Evolutionary conservation across 2,113 vertebrate genomes (phyloP), one percentile per base, ranked within the genome.

Genomic region (Hirundichthys speculiger): DNA sequence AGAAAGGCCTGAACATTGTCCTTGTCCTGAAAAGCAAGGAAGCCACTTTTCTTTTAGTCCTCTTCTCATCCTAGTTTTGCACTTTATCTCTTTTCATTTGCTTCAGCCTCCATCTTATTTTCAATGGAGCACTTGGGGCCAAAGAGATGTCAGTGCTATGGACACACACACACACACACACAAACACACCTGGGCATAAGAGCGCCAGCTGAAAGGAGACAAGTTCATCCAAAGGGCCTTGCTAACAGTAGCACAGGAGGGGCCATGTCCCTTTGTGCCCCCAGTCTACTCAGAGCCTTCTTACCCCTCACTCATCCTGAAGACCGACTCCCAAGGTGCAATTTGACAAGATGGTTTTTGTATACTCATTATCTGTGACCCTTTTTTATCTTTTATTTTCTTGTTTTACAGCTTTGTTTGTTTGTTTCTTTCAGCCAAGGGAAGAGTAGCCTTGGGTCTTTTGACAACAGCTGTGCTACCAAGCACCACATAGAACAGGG

Each of bases 341-440:
- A 86, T 88, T 88, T 13, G 86, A 84, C 79, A 86, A 88, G 80
- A 89, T 87, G 83, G 40, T 86, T 89, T 90, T 88, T 89, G 87
- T 88, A 83, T 70, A 61, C 82, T 88, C 82, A 82, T 91, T 89
- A 88, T 91, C 88, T 89, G 89, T 88, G 88, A 89, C 88, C 85
- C 78, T 67, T 82, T 86, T 89, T 87, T 88, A 83, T 89, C 83
- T 83, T 87, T 86, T 73, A 86, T 86, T 83, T 89, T 86, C 84
- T 87, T 88, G 79, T 87, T 90, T 87, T 88, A 89, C 77, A 50
- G 84, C 88, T 90, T 91, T 91, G 90, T 90, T 91, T 91, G 88
- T 91, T 91, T 91, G 87, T 90, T 74, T 88, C 90, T 90, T 90
- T 91, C 86, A 89, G 69, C 19, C 73, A 3, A 51, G 73, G 41